Base-by-base conservation (phyloP, 2,888 invertebrate genomes). In the Dicranocentrus wangi region DNA sequence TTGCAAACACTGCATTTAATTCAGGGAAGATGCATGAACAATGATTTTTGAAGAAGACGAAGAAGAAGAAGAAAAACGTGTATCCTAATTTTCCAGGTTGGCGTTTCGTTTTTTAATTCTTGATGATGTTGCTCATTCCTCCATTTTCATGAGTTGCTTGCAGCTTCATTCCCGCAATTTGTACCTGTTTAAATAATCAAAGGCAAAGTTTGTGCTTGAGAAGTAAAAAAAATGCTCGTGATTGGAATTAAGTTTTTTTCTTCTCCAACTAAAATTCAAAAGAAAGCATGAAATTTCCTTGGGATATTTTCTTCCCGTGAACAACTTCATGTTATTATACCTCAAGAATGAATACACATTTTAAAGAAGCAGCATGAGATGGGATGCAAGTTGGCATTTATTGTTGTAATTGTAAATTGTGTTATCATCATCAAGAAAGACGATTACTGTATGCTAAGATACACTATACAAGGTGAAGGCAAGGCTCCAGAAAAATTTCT, bases 331-430 rank as follows among this genome's bases (percentile, higher is more conserved):
- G 72, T n/a, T 2, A 47, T 60, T 71, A 19, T n/a, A 25, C 21
- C 25, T 51, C 19, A 19, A n/a, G 51, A 65, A 23, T 66, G 66
- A 15, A 27, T 66, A 10, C 7, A 21, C 39, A 25, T 43, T 10
- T 17, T 17, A 60, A 19, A 43, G 39, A 43, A 17, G 25, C 60
- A 60, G 32, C 69, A 47, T 39, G 60, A 43, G 42, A 60, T 60
- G 53, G 69, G 53, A 61, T 28, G 61, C 61, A 17, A 63, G 19
- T 53, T 63, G 73, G 73, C 73, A 73, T 63, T 65, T 63, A 65
- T 72, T 72, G 61, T 63, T 75, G 65, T 63, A 66, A 72, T 60
- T 75, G 65, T 75, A 75, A 75, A 75, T 75, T 75, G 75, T 66
- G 66, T 68, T 66, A 75, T 75, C 75, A 75, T 75, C 66, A 66